Base-by-base conservation (phyloP, 2,113 vertebrate genomes). In the Limnothrissa miodon region DNA sequence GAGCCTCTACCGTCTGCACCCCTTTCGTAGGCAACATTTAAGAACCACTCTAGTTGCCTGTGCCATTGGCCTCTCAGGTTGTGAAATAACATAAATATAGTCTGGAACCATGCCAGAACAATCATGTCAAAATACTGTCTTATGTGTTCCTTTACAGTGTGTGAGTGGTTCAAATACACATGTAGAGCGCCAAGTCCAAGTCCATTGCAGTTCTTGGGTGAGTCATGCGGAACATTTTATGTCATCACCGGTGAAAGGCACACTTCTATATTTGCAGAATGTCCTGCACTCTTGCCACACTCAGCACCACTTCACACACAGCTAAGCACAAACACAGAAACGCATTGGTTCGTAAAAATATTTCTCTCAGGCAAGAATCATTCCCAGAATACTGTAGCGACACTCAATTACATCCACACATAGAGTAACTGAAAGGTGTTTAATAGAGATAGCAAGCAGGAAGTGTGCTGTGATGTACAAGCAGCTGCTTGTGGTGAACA, bases 181-280 rank as follows among this genome's bases (percentile, higher is more conserved):
- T 42, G 42, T 42, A 15, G 46, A 48, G 59, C 29, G 59, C 1
- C 25, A 70, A 8, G 29, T 33, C 62, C 25, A 15, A 36, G 15
- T 33, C 29, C 62, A 70, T 36, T 36, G 62, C 62, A 70, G 62
- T 70, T 70, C 62, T 36, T 70, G 62, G 62, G 62, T 70, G 62
- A 70, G 62, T 70, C 62, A 70, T 17, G 62, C 62, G 0, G 62
- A 36, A 70, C 62, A 33, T 70, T 70, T 36, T 13, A 70, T 70
- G 62, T 36, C 62, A 70, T 70, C 62, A 15, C 13, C 11, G 29
- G 62, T 33, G 62, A 70, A 29, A 36, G 25, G 29, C 62, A 70
- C 62, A 70, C 62, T 66, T 66, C 62, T 70, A 70, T 70, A 70
- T 70, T 70, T 33, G 62, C 62, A 36, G 62, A 70, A 70, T 36